Base-by-base conservation (phyloP, 2,888 invertebrate genomes). In the Limenitis camilla region DNA sequence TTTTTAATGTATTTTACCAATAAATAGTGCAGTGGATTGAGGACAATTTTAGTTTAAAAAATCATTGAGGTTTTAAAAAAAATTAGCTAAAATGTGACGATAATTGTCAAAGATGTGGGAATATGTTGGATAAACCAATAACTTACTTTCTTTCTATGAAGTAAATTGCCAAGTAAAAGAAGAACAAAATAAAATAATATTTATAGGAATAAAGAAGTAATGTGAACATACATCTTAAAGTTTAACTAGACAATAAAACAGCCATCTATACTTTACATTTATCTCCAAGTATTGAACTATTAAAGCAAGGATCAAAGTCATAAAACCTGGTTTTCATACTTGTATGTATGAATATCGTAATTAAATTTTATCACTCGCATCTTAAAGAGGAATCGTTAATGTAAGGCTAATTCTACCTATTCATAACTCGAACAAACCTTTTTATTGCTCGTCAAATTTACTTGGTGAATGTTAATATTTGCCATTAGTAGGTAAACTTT, bases 291-390 rank as follows among this genome's bases (percentile, higher is more conserved):
- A 51, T 68, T 70, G 71, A 76, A 76, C 74, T 73, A 69, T 72
- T 74, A 71, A 76, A 71, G 69, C 62, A 57, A 59, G 67, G 71
- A 76, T 77, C 72, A 69, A 71, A 56, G 61, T 66, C 64, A 68
- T 76, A 75, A 74, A 76, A 63, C 60, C 60, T 63, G 63, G 58
- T 65, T 61, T 64, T 65, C 63, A 63, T 68, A 66, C 65, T 65
- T 59, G 53, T 58, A 53, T 56, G 58, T 61, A 67, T 69, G 71
- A 74, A 61, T 65, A 61, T 59, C 58, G 67, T 73, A 73, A 78
- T 80, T 78, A 80, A 79, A 79, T 71, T 76, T 72, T 74, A 78
- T 72, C 69, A 69, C 72, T 66, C 35, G 63, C 63, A 65, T 69
- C 72, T 71, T 74, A 78, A 77, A 73, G 64, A 56, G 55, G 53